Percentiles rank a stretch among this genome's conserved stretches.
Evolutionary conservation across 2,888 invertebrate species (phyloP).

Genomic region (Matsumyia berberina): DNA sequence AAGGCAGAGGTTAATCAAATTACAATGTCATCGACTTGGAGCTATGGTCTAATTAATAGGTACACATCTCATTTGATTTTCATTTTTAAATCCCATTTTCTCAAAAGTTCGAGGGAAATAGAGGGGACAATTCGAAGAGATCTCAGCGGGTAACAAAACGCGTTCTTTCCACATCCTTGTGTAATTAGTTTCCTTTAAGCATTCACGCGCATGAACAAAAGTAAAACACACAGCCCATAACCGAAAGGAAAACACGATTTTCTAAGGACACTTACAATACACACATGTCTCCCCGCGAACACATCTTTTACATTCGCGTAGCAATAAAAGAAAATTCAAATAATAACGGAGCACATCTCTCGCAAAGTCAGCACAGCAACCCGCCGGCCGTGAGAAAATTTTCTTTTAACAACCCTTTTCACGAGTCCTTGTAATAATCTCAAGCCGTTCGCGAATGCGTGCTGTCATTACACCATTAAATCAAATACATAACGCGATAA

Average conservation of each 20-base stretch:
- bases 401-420: conserved; percentile 50
- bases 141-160: conserved; percentile 43
- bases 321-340: conserved; percentile 23
- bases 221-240: conserved; percentile 11
- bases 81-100: conserved; percentile 55
- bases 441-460: conserved; percentile 59
- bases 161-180: conserved; percentile 1
- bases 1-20: conserved; percentile 42
- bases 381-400: conserved; percentile 70
- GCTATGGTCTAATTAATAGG: conserved; percentile 63
- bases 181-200: conserved; percentile 61
- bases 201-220: conserved; percentile 65
- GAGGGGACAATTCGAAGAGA: conserved; percentile 15
- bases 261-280: conserved; percentile 49
- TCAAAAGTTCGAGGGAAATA: conserved; percentile 14
- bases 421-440: conserved; percentile 62
- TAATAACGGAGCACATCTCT: conserved; percentile 19
- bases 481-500: conserved; percentile 61
- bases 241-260: conserved; percentile 54
- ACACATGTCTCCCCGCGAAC: conserved; percentile 53
- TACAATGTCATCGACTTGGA: conserved; percentile 43
- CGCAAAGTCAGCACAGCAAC: conserved; percentile 16
- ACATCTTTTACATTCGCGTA: conserved; percentile 60
- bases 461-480: conserved; percentile 50
- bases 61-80: conserved; percentile 58